A percentile compares a stretch with the other conserved stretches of the same genome.
Evolutionary conservation across 2,113 vertebrate species (phyloP).

Genomic region (Ptilonorhynchus violaceus): DNA sequence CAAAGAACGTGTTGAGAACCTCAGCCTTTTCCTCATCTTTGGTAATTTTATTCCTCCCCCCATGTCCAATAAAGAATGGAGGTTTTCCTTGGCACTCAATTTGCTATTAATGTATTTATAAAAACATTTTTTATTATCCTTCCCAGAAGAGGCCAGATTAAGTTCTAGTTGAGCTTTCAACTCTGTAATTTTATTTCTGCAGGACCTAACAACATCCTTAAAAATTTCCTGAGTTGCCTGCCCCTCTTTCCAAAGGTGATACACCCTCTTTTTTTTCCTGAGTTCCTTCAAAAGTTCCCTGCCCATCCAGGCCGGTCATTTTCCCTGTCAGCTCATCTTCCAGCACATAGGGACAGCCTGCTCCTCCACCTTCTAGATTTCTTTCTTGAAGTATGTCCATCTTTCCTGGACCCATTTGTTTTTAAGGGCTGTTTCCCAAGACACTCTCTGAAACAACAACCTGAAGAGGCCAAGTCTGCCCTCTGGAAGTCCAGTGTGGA

Average conservation of each 20-base stretch:
- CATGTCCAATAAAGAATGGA: background rate
- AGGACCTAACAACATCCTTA: background rate
- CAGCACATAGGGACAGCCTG: background rate
- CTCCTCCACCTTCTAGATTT: background rate
- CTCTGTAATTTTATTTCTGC: background rate
- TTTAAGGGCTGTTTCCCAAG: background rate
- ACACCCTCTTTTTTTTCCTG: too few relatives aligned
- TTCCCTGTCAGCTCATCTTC: fast-evolving
- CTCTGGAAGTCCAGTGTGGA: background rate
- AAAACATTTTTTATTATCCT: background rate
- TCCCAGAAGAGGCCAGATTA: background rate
- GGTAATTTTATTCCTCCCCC: background rate
- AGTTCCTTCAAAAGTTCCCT: background rate
- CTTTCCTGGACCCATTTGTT: background rate
- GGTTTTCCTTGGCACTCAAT: background rate
- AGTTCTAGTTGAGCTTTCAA: background rate
- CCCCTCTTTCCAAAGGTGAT: background rate
- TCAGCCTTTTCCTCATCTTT: background rate
- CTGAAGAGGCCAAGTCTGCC: background rate
- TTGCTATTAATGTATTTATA: background rate
- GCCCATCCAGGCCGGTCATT: background rate
- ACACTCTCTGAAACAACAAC: background rate
- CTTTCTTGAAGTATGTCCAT: background rate
- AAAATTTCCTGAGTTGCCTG: background rate
- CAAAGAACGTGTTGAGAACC: background rate